Evolutionary conservation across 2,113 vertebrate genomes (phyloP).

Genomic region (Vicugna pacos): DNA sequence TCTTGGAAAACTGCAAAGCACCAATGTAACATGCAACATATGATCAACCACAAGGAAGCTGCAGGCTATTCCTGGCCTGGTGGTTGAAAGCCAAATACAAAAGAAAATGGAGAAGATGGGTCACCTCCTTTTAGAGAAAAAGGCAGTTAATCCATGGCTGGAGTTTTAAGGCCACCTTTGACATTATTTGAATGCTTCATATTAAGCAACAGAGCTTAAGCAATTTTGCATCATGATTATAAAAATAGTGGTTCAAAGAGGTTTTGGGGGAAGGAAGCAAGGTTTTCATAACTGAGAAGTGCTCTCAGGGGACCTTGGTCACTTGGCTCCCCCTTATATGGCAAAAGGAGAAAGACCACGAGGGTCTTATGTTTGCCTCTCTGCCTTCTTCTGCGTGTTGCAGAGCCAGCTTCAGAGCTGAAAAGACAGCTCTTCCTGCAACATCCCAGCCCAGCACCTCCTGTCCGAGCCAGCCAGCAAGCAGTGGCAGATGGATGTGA

Average conservation of each 20-base stretch:
- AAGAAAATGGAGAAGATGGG: background rate
- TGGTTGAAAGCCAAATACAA: background rate
- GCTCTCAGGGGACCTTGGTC: background rate
- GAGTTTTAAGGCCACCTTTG: background rate
- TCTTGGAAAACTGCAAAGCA: constrained; percentile 6
- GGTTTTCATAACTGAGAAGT: background rate
- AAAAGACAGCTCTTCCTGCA: background rate
- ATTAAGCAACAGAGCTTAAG: background rate
- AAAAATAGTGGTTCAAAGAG: background rate
- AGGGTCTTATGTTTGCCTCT: background rate
- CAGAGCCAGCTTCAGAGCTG: background rate
- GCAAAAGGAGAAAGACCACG: no score
- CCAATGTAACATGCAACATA: background rate
- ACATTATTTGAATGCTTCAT: background rate
- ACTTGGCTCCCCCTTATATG: background rate
- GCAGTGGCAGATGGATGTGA: rapidly evolving
- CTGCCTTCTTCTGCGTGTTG: background rate
- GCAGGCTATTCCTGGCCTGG: background rate
- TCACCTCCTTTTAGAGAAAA: background rate
- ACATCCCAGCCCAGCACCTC: background rate
- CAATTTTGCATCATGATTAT: background rate
- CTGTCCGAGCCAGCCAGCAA: background rate
- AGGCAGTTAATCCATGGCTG: background rate
- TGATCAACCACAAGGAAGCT: background rate
- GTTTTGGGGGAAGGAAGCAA: background rate